Evolutionary conservation across 1,140 invertebrate genomes (phyloP), one percentile per base, ranked within the genome.

Genomic region (Drosophila sucinea): DNA sequence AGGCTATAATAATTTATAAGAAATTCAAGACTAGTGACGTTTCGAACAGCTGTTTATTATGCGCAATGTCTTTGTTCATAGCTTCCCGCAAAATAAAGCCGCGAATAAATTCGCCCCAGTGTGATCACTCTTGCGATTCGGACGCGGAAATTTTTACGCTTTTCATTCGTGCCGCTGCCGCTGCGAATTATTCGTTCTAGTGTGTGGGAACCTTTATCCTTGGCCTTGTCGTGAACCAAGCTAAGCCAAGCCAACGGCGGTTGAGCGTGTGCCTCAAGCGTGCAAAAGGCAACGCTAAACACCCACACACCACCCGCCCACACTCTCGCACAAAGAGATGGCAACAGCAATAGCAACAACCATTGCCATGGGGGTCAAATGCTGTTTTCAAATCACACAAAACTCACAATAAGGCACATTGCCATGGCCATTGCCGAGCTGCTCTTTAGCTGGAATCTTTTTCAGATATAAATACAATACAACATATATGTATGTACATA

Each of bases 311-410:
- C 29, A 57, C 41, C 17, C 58, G 11, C 38, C 2, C 35, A 27
- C 33, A 40, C 41, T 4, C 41, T 4, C 5, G n/a, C 25, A 41
- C 38, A 63, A 41, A 47, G 44, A 51, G 44, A 51, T 51, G 44
- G 41, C 41, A 47, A 30, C 6, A 32, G 58, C 38, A 17, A 57
- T 33, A 57, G 55, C 55, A 58, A 58, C 35, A 44, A 44, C 61
- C 40, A 63, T 63, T 63, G 61, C 61, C 61, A 63, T 44, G 44
- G 61, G 61, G 61, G 38, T 63, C 61, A 63, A 63, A 63, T 63
- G 61, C 61, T 32, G 40, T 63, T 63, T 63, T 63, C 33, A 63
- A 63, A 63, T 47, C 61, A 63, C 61, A 58, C 44, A 58, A 58
- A 58, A 58, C 56, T 58, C 32, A 51, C 38, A 44, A 47, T 47